These are phyloP conservation scores for Cantharis rufa DNA, from an alignment of 2,888 invertebrate species.

Conservation along the genomic window DNA sequence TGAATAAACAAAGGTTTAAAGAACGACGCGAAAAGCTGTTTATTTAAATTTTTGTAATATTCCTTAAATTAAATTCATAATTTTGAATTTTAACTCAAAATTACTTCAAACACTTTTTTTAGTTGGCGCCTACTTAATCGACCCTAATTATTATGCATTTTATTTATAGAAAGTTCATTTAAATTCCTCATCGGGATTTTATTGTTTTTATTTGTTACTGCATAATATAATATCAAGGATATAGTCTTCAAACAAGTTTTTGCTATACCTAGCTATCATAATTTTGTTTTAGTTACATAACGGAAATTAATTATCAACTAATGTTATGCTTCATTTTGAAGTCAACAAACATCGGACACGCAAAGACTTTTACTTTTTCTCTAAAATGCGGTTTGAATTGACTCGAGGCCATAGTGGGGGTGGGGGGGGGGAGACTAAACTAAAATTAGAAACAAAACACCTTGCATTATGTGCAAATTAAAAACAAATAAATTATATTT, in stretches of 20 bases:
- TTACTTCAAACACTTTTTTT: no score
- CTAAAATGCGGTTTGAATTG: not conserved
- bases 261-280: not conserved
- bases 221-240: not conserved
- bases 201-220: not conserved
- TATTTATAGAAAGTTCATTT: not conserved
- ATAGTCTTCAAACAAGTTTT: not conserved
- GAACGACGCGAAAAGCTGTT: no score
- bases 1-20: no score
- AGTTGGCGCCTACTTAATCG: no score
- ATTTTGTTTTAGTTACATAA: not conserved
- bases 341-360: not conserved
- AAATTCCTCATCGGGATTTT: not conserved
- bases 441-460: no score
- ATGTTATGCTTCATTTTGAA: not conserved
- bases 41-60: no score
- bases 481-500: no score
- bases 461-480: not conserved
- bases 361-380: not conserved
- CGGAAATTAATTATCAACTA: not conserved
- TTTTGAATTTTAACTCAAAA: no score
- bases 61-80: no score
- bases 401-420: not conserved
- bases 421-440: no score
- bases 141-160: not conserved